Evolutionary conservation across 2,113 vertebrate genomes (phyloP).

Genomic region (Perccottus glenii): DNA sequence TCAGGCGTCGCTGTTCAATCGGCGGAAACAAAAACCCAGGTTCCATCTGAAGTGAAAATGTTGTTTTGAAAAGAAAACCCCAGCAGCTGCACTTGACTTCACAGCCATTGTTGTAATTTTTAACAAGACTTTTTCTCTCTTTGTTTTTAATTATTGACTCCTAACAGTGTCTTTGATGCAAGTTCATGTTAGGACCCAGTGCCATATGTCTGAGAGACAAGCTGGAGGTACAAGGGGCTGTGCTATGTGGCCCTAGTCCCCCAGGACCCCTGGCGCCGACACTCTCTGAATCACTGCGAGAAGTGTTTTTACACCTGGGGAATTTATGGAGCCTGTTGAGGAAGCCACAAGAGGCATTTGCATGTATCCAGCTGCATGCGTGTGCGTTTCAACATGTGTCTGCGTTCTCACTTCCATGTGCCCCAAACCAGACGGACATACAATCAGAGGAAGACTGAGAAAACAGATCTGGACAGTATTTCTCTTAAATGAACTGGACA

Average conservation of each 20-base stretch:
- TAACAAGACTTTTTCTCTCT: too few species aligned
- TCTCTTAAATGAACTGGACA: neutral
- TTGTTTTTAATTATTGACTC: neutral
- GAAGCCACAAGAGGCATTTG: slow-evolving; percentile 15
- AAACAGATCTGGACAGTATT: slow-evolving; percentile 3
- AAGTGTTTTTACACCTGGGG: slow-evolving; percentile 46
- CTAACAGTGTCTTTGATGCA: neutral
- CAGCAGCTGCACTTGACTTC: too few species aligned
- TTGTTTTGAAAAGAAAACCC: too few species aligned
- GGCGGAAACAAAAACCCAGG: too few species aligned
- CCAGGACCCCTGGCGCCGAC: slow-evolving; percentile 6
- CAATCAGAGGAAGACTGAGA: neutral
- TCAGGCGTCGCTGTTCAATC: too few species aligned
- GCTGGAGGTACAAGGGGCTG: neutral
- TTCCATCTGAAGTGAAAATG: too few species aligned
- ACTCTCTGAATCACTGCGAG: slow-evolving; percentile 12
- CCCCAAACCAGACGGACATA: neutral
- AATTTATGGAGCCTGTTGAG: slow-evolving; percentile 30
- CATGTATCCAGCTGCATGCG: neutral
- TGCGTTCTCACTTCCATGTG: slow-evolving; percentile 7
- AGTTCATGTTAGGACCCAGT: slow-evolving; percentile 22
- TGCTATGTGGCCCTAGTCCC: neutral
- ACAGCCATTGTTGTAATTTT: too few species aligned
- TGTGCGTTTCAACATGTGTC: neutral
- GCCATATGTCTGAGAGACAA: slow-evolving; percentile 13